phyloP scores from a whole-genome alignment of 2,888 invertebrate genomes.

The Cephus rjabovi region DNA sequence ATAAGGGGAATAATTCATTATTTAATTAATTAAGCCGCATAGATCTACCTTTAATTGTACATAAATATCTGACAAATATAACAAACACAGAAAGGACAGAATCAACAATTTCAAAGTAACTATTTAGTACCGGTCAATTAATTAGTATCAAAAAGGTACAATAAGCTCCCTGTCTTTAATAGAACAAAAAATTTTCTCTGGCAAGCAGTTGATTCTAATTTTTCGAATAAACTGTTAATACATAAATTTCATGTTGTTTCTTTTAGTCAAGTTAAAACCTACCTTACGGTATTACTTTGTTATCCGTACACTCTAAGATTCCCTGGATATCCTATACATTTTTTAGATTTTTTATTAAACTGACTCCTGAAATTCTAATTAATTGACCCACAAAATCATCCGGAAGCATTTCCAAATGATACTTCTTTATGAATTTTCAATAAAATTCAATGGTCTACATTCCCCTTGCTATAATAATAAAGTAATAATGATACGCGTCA shows the following conservation, averaged over 20 bases:
- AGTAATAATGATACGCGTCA: background rate
- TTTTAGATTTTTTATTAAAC: background rate
- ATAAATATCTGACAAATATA: slow-evolving; percentile 37
- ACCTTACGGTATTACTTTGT: background rate
- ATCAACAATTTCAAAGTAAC: slow-evolving; percentile 4
- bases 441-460: background rate
- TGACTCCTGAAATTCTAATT: background rate
- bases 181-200: background rate
- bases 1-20: background rate
- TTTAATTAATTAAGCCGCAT: background rate
- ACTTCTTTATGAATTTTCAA: background rate
- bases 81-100: slow-evolving; percentile 21
- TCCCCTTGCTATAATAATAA: background rate
- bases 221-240: background rate
- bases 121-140: slow-evolving; percentile 12
- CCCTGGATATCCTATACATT: background rate
- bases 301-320: background rate
- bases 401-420: background rate
- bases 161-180: slow-evolving; percentile 38
- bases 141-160: slow-evolving; percentile 36
- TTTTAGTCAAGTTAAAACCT: background rate
- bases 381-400: background rate
- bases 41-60: slow-evolving; percentile 21
- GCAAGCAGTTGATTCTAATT: background rate
- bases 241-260: background rate